Evolutionary conservation across 2,797 vertebrate species (phyloP).

Genomic region (Acipenser ruthenus): DNA sequence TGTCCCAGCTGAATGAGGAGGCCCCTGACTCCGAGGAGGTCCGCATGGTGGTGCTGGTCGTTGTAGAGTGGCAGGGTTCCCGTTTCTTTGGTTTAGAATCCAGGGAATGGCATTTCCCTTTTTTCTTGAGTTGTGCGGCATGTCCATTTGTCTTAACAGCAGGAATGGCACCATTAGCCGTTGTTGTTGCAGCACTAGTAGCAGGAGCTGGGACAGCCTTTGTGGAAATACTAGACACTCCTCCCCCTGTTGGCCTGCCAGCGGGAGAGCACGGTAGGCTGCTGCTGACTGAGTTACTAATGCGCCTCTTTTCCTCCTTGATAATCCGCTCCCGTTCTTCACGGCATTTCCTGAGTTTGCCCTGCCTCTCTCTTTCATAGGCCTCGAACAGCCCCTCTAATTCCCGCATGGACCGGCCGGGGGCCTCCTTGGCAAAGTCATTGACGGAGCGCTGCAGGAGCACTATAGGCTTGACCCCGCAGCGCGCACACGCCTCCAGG

Average conservation of each 20-base stretch:
- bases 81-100: slow-evolving; percentile 76
- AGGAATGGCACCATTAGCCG: slow-evolving; percentile 39
- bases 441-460: slow-evolving; percentile 72
- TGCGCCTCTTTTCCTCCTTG: slow-evolving; percentile 80
- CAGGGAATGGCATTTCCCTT: slow-evolving; percentile 76
- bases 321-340: slow-evolving; percentile 85
- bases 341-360: slow-evolving; percentile 82
- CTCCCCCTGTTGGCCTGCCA: slow-evolving; percentile 26
- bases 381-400: slow-evolving; percentile 85
- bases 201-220: too few species aligned
- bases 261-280: slow-evolving; percentile 32
- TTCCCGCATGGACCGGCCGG: slow-evolving; percentile 84
- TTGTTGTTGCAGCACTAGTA: not conserved
- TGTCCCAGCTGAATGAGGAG: slow-evolving; percentile 82
- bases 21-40: slow-evolving; percentile 83
- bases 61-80: slow-evolving; percentile 54
- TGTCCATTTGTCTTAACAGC: slow-evolving; percentile 59
- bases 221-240: too few species aligned
- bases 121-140: slow-evolving; percentile 32
- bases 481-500: slow-evolving; percentile 88
- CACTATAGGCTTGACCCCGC: slow-evolving; percentile 89
- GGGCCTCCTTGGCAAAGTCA: slow-evolving; percentile 84
- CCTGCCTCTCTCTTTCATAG: slow-evolving; percentile 77
- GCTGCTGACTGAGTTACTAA: slow-evolving; percentile 54
- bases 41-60: slow-evolving; percentile 57